phyloP scores from a whole-genome alignment of 2,888 invertebrate genomes.

The Epistrophe eligans region DNA sequence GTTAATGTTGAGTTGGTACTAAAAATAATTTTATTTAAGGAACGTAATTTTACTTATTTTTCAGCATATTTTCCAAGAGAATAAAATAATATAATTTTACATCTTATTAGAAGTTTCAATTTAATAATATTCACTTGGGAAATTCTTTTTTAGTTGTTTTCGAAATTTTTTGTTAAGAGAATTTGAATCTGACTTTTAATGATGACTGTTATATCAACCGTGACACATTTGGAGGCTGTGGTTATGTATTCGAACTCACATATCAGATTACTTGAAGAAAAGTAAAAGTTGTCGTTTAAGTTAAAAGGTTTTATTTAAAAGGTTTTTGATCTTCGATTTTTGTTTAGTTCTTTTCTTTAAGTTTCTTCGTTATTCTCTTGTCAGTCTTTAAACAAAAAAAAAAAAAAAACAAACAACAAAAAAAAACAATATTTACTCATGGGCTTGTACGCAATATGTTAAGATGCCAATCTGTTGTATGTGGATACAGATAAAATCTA shows the following conservation, averaged over 20 bases:
- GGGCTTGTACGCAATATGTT: conserved; percentile 59
- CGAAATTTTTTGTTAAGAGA: too few relatives aligned
- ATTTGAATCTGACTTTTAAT: not conserved
- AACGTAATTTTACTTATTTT: too few relatives aligned
- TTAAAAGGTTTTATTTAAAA: not conserved
- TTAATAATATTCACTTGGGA: too few relatives aligned
- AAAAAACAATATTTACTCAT: conserved; percentile 33
- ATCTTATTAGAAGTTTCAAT: too few relatives aligned
- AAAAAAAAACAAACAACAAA: not conserved
- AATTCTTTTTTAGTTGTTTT: too few relatives aligned
- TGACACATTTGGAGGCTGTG: conserved; percentile 71
- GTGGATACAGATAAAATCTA: conserved; percentile 16
- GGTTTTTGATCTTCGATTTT: conserved; percentile 34
- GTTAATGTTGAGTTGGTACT: too few relatives aligned
- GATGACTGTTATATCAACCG: conserved; percentile 21
- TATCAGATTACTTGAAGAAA: conserved; percentile 57
- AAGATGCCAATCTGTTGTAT: conserved; percentile 63
- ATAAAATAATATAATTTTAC: too few relatives aligned
- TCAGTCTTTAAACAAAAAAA: not conserved
- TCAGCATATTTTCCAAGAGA: too few relatives aligned
- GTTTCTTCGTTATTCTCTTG: conserved; percentile 20
- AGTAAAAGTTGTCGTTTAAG: conserved; percentile 62
- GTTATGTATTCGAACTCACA: conserved; percentile 15
- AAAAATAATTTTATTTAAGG: too few relatives aligned
- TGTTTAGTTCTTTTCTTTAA: conserved; percentile 7